Base-by-base conservation (phyloP, 2,888 invertebrate genomes). In the Hypselothyrea guttata region DNA sequence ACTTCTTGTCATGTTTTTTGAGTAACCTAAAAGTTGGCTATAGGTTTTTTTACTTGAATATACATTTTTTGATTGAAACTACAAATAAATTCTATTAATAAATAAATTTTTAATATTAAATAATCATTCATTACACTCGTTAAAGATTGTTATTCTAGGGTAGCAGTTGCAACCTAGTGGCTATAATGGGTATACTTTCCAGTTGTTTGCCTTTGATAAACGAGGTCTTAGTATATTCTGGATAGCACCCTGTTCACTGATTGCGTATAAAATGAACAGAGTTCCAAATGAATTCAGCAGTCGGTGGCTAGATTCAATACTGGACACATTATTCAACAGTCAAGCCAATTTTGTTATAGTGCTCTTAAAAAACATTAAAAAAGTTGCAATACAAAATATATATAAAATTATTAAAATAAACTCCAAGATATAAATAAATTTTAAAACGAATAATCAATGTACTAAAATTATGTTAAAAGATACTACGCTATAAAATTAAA, bases 201-300 rank as follows among this genome's bases (percentile, higher is more conserved):
- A 47, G 34, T n/a, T n/a, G 16, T 64, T 54, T 37, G 52, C 31
- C 31, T 18, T 15, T 47, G 38, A 51, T 16, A 1, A 1, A 13
- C 8, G 1, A 12, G 11, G 35, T 37, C 40, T 34, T n/a, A n/a
- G 5, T 18, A 7, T 41, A 47, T 41, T 42, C 16, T 27, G 46
- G 11, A 8, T n/a, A 34, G 22, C 75, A 77, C 75, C 75, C 75
- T 75, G 75, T 77, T 57, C 55, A 13, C 38, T 18, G 30, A 22
- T 28, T 18, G 13, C 31, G 49, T 75, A 75, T 75, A 75, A 74
- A 75, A 69, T 33, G 59, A 55, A 38, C 34, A 12, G 30, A 8
- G n/a, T 9, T 35, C 37, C 18, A 12, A n/a, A 15, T 46, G 31
- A 46, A 51, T 4, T 8, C 16, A 31, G 31, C 74, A 75, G 75